Evolutionary conservation across 2,113 vertebrate species (phyloP), one percentile per base, ranked within the genome.

Genomic region (Cinclus mexicanus): DNA sequence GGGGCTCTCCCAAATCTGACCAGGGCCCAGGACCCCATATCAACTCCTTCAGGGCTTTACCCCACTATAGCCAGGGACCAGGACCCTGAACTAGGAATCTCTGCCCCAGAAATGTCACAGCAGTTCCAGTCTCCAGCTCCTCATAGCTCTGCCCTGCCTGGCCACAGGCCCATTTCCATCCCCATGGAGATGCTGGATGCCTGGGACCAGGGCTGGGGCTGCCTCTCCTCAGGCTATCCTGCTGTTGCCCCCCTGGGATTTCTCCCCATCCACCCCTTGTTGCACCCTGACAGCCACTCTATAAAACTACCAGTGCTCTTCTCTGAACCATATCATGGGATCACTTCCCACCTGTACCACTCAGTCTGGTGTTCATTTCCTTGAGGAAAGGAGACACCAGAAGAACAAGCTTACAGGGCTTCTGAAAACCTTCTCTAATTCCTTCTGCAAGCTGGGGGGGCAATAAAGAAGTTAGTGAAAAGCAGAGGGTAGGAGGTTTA

Each of bases 181-280:
- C 14, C 59, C 22, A 11, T 3, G 29, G 52, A 68, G 35, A 22
- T 50, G 70, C 33, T 1, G 4, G 42, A 53, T 94, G 26, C 8
- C 17, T 2, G 2, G 12, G n/a, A 20, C 8, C 28, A 1, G 2
- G 14, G 37, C 37, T 87, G 55, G 13, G 8, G n/a, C 19, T 83
- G 31, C 33, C 16, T 77, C 53, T 84, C 39, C 47, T 21, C 29
- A 52, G 46, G 12, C 37, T 44, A 7, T 15, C 9, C 7, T 52
- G 46, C 5, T 47, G 33, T 18, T 39, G 46, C 33, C 39, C 33
- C 21, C 15, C 37, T 65, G 23, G 41, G 46, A 44, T 82, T 70
- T 77, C n/a, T 69, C 49, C 21, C 11, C 14, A 29, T 6, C 8
- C 0, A 8, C 9, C 18, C 25, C 37, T 80, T 1, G 0, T 1